A percentile compares a stretch with the other conserved stretches of the same genome.
These are phyloP conservation scores for Hydrotaea cyrtoneurina DNA, from an alignment of 2,888 invertebrate species.

Conservation along the genomic window DNA sequence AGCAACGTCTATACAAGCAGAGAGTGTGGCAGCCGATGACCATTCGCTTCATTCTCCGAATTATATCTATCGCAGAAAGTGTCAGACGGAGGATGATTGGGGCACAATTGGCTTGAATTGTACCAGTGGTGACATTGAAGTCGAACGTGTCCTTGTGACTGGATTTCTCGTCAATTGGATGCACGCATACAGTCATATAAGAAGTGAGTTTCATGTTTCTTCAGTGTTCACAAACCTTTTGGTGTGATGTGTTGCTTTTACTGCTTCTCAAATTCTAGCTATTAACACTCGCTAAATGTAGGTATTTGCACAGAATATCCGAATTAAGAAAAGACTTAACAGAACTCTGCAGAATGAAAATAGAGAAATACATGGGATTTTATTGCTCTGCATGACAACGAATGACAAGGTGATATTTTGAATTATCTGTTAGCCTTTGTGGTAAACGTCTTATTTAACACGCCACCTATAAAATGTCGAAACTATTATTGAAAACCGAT, in stretches of 20 bases:
- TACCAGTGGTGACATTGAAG: constrained; percentile 72
- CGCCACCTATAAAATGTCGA: too few relatives aligned
- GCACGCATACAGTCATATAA: constrained; percentile 85
- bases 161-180: constrained; percentile 88
- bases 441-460: too few relatives aligned
- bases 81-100: constrained; percentile 74
- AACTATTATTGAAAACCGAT: too few relatives aligned
- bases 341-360: too few relatives aligned
- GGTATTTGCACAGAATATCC: too few relatives aligned
- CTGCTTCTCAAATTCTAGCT: not conserved
- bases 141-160: constrained; percentile 81
- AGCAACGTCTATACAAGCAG: constrained; percentile 8
- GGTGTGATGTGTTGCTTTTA: not conserved
- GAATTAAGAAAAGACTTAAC: too few relatives aligned
- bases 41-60: constrained; percentile 59
- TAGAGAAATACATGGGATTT: too few relatives aligned
- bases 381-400: too few relatives aligned
- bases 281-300: too few relatives aligned
- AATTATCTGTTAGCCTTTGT: too few relatives aligned
- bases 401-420: too few relatives aligned
- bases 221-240: constrained; percentile 22
- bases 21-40: not conserved
- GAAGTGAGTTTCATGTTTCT: constrained; percentile 83
- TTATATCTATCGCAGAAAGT: constrained; percentile 74
- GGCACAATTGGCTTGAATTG: constrained; percentile 76